phyloP scores from a whole-genome alignment of 2,797 vertebrate genomes.

The Rhinella marina region DNA sequence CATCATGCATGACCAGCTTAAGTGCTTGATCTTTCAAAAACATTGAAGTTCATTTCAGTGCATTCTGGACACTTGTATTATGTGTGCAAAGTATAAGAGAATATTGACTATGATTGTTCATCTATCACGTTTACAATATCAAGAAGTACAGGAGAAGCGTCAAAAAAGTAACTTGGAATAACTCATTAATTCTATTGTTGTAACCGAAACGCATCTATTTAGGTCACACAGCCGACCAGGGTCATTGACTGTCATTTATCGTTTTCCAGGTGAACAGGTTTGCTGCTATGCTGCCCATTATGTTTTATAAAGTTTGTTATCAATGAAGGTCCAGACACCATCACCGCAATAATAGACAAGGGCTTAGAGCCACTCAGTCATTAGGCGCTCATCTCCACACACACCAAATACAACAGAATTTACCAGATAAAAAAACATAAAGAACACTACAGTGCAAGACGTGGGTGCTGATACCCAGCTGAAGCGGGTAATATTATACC shows the following conservation, averaged over 20 bases:
- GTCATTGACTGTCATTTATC: neutral
- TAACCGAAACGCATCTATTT: neutral
- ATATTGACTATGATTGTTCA: neutral
- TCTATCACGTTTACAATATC: neutral
- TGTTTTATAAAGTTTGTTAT: neutral
- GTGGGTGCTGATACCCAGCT: neutral
- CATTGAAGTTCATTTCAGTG: neutral
- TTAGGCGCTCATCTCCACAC: neutral
- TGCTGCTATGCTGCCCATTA: neutral
- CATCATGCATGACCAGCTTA: neutral
- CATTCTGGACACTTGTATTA: neutral
- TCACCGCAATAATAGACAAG: neutral
- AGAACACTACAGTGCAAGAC: neutral
- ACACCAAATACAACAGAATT: neutral
- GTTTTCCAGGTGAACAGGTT: neutral
- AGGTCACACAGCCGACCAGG: neutral
- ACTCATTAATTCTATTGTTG: neutral
- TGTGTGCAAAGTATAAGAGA: neutral
- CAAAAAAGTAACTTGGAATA: neutral
- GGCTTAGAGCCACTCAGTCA: conserved; percentile 2
- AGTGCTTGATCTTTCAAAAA: neutral
- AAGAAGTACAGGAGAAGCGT: neutral
- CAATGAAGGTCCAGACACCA: neutral
- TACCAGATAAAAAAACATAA: neutral
- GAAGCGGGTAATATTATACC: neutral